A percentile compares a stretch with the other conserved stretches of the same genome.
phyloP scores from a whole-genome alignment of 2,113 vertebrate genomes.

The Tragelaphus buxtoni region DNA sequence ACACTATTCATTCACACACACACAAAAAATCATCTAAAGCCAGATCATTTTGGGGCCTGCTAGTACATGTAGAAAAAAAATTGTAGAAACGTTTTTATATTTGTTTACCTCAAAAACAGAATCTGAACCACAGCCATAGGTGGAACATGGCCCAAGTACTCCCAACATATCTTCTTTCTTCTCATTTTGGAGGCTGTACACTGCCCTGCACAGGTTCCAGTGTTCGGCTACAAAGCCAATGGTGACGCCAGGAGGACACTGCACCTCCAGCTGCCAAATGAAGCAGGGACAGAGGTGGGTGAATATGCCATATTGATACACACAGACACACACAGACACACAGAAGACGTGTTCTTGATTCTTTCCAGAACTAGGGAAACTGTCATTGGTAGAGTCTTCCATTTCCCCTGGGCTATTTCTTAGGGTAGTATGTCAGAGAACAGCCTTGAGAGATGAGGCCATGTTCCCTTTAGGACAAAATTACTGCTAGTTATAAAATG shows the following conservation, averaged over 20 bases:
- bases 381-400: neutral
- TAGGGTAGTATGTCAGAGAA: neutral
- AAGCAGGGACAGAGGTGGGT: neutral
- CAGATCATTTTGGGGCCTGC: neutral
- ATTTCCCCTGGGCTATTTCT: neutral
- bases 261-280: neutral
- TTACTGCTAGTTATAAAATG: neutral
- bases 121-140: slow-evolving; percentile 89
- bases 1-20: neutral
- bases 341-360: neutral
- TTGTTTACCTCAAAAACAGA: slow-evolving; percentile 90
- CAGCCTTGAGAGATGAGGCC: neutral
- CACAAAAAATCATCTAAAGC: neutral
- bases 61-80: neutral
- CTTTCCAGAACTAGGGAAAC: neutral
- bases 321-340: neutral
- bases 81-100: neutral
- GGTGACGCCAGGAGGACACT: neutral
- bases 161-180: neutral
- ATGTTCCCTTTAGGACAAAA: neutral
- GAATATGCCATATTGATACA: neutral
- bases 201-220: neutral
- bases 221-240: neutral
- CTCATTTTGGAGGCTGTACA: neutral
- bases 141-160: slow-evolving; percentile 44